Conservation (phyloP, 2,113 vertebrate genomes). For the Centropus bengalensis region DNA sequence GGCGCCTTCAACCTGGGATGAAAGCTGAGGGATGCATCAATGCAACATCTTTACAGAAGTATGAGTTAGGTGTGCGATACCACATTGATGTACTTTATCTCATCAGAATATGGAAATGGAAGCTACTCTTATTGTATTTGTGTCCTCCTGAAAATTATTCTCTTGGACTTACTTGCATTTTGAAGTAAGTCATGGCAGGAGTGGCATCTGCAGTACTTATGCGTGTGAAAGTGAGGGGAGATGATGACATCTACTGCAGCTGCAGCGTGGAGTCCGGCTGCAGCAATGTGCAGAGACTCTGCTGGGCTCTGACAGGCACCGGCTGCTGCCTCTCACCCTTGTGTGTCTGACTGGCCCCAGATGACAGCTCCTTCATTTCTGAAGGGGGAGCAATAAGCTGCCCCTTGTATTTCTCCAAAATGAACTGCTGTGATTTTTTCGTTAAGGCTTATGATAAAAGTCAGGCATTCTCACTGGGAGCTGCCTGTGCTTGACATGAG, state of each 20-base stretch:
- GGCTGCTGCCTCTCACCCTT: background rate
- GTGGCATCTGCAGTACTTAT: background rate
- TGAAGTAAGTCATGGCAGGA: background rate
- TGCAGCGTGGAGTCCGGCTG: background rate
- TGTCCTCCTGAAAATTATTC: background rate
- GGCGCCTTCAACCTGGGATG: background rate
- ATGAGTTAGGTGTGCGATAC: background rate
- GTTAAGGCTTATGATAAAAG: background rate
- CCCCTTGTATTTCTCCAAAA: background rate
- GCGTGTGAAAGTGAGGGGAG: rapidly evolving
- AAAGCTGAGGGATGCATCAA: background rate
- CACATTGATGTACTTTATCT: background rate
- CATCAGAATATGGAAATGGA: background rate
- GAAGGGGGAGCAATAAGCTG: background rate
- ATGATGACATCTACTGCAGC: background rate
- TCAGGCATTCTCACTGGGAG: background rate
- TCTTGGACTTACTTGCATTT: background rate
- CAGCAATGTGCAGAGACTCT: background rate
- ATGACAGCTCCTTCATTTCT: background rate
- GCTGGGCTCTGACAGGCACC: background rate
- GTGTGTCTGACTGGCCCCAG: rapidly evolving
- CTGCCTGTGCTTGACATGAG: background rate
- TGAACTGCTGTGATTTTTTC: background rate
- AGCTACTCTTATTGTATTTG: background rate
- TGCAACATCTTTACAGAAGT: background rate